Evolutionary conservation across 1,140 invertebrate genomes (phyloP).

Genomic region (Heterodera schachtii): DNA sequence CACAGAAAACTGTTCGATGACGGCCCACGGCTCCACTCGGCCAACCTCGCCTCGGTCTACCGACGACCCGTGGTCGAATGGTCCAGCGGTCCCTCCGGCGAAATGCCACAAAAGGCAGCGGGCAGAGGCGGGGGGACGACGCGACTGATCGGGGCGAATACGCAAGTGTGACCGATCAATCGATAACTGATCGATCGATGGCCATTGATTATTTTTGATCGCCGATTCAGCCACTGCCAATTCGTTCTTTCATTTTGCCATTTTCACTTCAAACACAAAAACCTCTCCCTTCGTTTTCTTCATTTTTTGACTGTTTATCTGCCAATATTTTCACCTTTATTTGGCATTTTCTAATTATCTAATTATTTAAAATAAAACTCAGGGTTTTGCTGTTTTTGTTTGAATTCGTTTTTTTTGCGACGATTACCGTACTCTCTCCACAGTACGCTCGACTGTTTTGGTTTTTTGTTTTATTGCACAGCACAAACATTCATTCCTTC

Average conservation of each 20-base stretch:
- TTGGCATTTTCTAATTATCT: not conserved
- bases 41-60: conserved; percentile 10
- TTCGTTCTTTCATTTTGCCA: not conserved
- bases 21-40: not conserved
- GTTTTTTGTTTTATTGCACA: not conserved
- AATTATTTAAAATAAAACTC: not conserved
- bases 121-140: not conserved
- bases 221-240: not conserved
- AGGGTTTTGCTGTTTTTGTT: not conserved
- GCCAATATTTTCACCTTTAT: not conserved
- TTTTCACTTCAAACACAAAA: conserved; percentile 7
- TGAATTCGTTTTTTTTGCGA: not conserved
- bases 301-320: not conserved
- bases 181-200: not conserved
- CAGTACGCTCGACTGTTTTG: not conserved
- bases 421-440: too few species aligned
- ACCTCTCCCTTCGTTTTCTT: not conserved
- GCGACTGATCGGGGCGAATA: conserved; percentile 27
- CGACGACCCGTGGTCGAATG: conserved; percentile 26
- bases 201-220: not conserved
- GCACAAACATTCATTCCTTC: not conserved
- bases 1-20: conserved; percentile 9
- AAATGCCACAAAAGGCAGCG: conserved; percentile 13
- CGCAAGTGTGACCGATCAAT: conserved; percentile 17
- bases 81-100: not conserved